phyloP scores from a whole-genome alignment of 2,113 vertebrate species.

The Spizaetus ornatus region DNA sequence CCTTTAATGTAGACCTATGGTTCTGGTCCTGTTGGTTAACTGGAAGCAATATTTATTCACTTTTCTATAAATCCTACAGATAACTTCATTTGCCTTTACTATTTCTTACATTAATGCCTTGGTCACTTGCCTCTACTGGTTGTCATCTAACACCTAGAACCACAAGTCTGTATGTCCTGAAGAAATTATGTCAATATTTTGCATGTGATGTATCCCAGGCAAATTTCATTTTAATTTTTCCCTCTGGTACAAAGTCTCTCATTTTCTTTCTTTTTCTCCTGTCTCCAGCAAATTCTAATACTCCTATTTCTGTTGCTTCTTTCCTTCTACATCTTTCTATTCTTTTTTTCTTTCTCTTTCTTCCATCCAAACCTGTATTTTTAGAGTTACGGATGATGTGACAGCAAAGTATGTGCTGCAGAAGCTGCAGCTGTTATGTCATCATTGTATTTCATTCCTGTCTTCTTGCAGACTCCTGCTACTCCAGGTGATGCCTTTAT shows the following conservation, averaged over 20 bases:
- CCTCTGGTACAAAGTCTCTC: not conserved
- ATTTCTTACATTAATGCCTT: not conserved
- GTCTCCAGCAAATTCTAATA: not conserved
- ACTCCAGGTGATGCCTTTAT: constrained; percentile 96
- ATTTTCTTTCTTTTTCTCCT: not conserved
- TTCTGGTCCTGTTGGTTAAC: not conserved
- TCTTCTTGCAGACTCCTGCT: constrained; percentile 86
- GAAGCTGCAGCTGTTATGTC: not conserved
- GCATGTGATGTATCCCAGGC: not conserved
- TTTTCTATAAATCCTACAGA: not conserved
- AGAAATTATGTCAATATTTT: not conserved
- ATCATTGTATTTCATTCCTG: not conserved
- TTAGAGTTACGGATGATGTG: not conserved
- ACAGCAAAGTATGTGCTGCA: not conserved
- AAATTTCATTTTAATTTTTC: not conserved
- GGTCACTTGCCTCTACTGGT: not conserved
- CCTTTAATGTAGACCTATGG: not conserved
- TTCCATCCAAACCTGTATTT: not conserved
- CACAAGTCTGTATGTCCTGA: not conserved
- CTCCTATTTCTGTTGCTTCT: not conserved
- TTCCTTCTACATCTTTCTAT: not conserved
- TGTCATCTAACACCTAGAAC: not conserved
- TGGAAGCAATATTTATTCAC: not conserved
- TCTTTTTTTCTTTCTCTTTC: not conserved
- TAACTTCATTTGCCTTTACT: not conserved